phyloP scores from a whole-genome alignment of 1,140 invertebrate species.

The Ruditapes philippinarum region DNA sequence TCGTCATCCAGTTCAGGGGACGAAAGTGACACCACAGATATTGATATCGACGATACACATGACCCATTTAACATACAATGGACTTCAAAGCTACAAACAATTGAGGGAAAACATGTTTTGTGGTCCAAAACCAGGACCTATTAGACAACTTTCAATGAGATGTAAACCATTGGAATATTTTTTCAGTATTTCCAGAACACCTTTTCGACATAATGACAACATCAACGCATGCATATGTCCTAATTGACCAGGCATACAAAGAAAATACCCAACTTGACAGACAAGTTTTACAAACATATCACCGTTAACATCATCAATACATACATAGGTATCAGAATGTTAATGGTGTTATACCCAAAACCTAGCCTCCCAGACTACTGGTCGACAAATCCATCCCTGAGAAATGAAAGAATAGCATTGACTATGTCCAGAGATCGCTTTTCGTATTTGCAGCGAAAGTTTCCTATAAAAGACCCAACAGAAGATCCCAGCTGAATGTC shows the following conservation, averaged over 20 bases:
- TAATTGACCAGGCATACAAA: not conserved
- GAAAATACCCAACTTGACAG: not conserved
- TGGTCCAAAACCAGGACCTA: conserved; percentile 1
- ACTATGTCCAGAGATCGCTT: conserved; percentile 6
- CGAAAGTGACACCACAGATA: not conserved
- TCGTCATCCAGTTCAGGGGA: not conserved
- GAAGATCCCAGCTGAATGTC: not conserved
- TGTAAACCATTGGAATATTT: conserved; percentile 12
- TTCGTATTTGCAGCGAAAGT: not conserved
- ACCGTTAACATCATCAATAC: not conserved
- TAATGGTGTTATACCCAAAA: not conserved
- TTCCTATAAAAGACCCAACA: conserved; percentile 19
- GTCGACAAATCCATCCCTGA: conserved; percentile 16
- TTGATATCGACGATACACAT: not conserved
- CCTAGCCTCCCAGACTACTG: not conserved
- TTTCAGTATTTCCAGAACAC: conserved; percentile 21
- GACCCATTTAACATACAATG: not conserved
- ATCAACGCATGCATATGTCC: conserved; percentile 22
- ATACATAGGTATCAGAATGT: not conserved
- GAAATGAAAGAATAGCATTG: conserved; percentile 34
- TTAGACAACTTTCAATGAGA: not conserved
- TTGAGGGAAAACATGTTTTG: not conserved
- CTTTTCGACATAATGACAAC: not conserved
- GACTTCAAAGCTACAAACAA: not conserved
- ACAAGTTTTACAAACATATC: not conserved